These are phyloP conservation scores for Spatulosminthurus flaviceps DNA, from an alignment of 2,888 invertebrate genomes.

Conservation along the genomic window DNA sequence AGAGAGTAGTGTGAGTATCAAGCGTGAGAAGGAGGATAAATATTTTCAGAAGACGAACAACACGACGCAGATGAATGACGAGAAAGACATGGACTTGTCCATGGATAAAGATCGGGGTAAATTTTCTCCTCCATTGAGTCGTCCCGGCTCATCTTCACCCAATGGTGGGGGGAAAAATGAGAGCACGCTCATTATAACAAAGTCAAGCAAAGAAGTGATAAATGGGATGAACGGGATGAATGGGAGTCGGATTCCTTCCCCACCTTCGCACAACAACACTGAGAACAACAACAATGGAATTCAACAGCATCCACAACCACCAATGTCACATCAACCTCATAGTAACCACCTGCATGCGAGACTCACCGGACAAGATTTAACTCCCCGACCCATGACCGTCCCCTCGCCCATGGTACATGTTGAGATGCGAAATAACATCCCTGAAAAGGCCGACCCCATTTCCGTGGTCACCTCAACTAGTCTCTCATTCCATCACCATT, in stretches of 20 bases:
- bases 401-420: slow-evolving; percentile 47
- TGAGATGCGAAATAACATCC: slow-evolving; percentile 48
- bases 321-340: neutral
- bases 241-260: slow-evolving; percentile 50
- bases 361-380: slow-evolving; percentile 49
- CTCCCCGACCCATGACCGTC: slow-evolving; percentile 41
- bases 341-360: slow-evolving; percentile 59
- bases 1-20: slow-evolving; percentile 17
- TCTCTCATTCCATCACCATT: slow-evolving; percentile 64
- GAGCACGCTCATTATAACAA: slow-evolving; percentile 59
- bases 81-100: slow-evolving; percentile 33
- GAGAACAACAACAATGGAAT: slow-evolving; percentile 1
- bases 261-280: slow-evolving; percentile 45
- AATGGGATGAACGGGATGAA: too few relatives aligned
- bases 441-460: slow-evolving; percentile 52
- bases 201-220: slow-evolving; percentile 47
- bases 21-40: slow-evolving; percentile 31
- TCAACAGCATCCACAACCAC: slow-evolving; percentile 49
- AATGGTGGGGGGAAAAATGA: slow-evolving; percentile 48
- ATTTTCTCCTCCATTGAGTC: slow-evolving; percentile 54
- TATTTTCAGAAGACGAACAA: neutral
- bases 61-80: too few relatives aligned
- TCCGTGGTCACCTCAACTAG: slow-evolving; percentile 63
- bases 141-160: slow-evolving; percentile 51
- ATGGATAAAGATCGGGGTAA: slow-evolving; percentile 25